Percentiles rank a stretch among this genome's conserved stretches.
These are phyloP conservation scores for Drosophila sordidula DNA, from an alignment of 2,888 invertebrate species.

Conservation along the genomic window DNA sequence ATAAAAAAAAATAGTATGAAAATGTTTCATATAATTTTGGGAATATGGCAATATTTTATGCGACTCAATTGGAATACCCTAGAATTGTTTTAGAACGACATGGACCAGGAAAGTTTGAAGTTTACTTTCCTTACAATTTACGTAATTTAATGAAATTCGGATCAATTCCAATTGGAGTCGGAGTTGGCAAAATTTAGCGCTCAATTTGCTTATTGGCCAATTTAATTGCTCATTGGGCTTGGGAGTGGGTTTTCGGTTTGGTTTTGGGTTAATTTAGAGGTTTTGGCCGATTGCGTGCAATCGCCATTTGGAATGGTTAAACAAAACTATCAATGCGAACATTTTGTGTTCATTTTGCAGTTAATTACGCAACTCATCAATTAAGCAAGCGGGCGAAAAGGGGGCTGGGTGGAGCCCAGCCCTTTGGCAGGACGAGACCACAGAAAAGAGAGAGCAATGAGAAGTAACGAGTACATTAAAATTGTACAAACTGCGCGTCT, in stretches of 20 bases:
- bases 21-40: background rate
- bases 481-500: slow-evolving; percentile 81
- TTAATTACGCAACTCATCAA: slow-evolving; percentile 83
- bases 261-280: slow-evolving; percentile 1
- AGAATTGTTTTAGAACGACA: background rate
- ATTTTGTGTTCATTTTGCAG: slow-evolving; percentile 73
- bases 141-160: background rate
- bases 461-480: slow-evolving; percentile 68
- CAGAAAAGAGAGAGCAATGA: background rate
- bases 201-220: slow-evolving; percentile 30
- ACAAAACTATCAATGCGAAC: slow-evolving; percentile 60
- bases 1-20: too few species aligned
- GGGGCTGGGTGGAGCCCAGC: background rate
- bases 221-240: slow-evolving; percentile 10
- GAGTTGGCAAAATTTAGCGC: background rate
- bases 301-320: slow-evolving; percentile 46
- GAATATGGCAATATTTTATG: too few species aligned
- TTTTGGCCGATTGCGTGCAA: slow-evolving; percentile 44
- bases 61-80: background rate
- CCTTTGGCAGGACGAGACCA: slow-evolving; percentile 8
- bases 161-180: background rate
- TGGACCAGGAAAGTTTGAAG: too few species aligned
- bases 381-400: slow-evolving; percentile 50
- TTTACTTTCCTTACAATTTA: background rate
- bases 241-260: background rate